A percentile compares a stretch with the other conserved stretches of the same genome.
These are phyloP conservation scores for Zaprionus africanus DNA, from an alignment of 1,140 invertebrate genomes.

Conservation along the genomic window DNA sequence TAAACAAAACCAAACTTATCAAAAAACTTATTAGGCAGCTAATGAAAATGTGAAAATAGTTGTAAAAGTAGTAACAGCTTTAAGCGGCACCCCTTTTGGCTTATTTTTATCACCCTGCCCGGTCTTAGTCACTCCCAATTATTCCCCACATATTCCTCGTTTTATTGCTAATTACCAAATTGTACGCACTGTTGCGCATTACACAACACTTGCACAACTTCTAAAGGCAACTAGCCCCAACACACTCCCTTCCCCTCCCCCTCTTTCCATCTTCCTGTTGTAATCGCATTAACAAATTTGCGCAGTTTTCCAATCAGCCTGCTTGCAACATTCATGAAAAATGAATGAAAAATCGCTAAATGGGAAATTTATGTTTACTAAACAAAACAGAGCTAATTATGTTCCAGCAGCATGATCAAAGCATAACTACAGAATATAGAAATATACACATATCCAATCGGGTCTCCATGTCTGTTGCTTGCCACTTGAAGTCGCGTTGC, in stretches of 20 bases:
- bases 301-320: constrained; percentile 36
- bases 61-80: no score
- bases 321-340: constrained; percentile 33
- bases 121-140: background rate
- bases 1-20: background rate
- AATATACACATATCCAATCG: background rate
- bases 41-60: no score
- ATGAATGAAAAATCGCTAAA: constrained; percentile 8
- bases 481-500: constrained; percentile 50
- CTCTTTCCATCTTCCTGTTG: constrained; percentile 20
- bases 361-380: constrained; percentile 32
- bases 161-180: constrained; percentile 29
- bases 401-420: constrained; percentile 29
- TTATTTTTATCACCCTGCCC: background rate
- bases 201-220: constrained; percentile 59
- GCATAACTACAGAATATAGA: constrained; percentile 1
- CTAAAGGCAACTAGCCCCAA: constrained; percentile 6
- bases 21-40: background rate
- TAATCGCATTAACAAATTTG: constrained; percentile 57
- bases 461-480: constrained; percentile 18
- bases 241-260: background rate
- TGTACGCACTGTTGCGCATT: constrained; percentile 22
- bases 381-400: constrained; percentile 43
- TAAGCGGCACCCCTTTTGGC: background rate
- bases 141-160: constrained; percentile 6